phyloP scores from a whole-genome alignment of 2,797 vertebrate genomes.

The Takifugu ocellatus region DNA sequence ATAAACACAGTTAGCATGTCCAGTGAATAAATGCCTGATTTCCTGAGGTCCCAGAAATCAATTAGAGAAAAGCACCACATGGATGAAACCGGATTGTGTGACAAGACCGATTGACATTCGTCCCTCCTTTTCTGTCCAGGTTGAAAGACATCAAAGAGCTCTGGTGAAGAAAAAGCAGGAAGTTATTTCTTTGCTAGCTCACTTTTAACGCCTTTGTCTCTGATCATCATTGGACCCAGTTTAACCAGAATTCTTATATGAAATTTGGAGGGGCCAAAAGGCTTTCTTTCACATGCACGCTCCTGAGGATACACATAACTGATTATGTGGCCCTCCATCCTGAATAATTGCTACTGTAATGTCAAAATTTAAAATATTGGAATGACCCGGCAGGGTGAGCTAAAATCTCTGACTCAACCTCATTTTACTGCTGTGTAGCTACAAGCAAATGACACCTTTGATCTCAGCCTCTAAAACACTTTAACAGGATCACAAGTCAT shows the following conservation, averaged over 20 bases:
- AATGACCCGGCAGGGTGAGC: conserved; percentile 7
- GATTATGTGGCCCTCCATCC: neutral
- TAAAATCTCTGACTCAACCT: conserved; percentile 29
- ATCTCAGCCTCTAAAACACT: conserved; percentile 6
- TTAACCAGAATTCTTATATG: too few relatives aligned
- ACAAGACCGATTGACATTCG: neutral
- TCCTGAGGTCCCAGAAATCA: conserved; percentile 4
- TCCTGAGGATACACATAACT: too few relatives aligned
- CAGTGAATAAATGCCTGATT: conserved; percentile 7
- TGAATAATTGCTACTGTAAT: neutral
- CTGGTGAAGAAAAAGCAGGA: neutral
- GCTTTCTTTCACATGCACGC: too few relatives aligned
- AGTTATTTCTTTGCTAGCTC: too few relatives aligned
- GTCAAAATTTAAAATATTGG: neutral
- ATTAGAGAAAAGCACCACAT: neutral
- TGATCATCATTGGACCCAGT: too few relatives aligned
- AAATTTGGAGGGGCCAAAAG: too few relatives aligned
- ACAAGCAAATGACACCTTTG: conserved; percentile 17
- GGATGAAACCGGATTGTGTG: neutral
- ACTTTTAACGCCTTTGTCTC: neutral
- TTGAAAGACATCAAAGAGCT: conserved; percentile 11
- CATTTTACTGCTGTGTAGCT: neutral
- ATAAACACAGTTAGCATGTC: conserved; percentile 16
- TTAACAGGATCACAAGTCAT: neutral
- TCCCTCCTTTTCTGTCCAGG: neutral